Evolutionary conservation across 37 sponge, comb jelly and placozoan genomes (phyloP).

Genomic region (Cladorhizidae sp.): DNA sequence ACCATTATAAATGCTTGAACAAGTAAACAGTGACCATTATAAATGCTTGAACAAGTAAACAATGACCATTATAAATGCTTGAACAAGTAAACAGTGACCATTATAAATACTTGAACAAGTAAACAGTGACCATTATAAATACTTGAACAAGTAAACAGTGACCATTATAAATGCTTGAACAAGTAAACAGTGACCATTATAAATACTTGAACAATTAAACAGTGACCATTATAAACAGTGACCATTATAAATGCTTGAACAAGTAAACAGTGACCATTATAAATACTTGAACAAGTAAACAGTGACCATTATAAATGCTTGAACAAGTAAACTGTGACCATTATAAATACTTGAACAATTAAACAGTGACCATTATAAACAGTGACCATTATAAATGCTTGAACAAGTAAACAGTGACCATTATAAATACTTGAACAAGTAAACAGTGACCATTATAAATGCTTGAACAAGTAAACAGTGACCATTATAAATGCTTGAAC

Average conservation of each 20-base stretch:
- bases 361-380: background rate
- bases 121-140: background rate
- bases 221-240: too few relatives aligned
- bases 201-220: constrained; percentile 30
- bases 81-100: constrained; percentile 23
- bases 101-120: constrained; percentile 40
- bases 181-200: constrained; percentile 27
- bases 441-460: background rate
- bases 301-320: too few relatives aligned
- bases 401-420: constrained; percentile 23
- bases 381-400: too few relatives aligned
- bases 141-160: constrained; percentile 22
- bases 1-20: too few relatives aligned
- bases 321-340: constrained; percentile 24
- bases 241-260: too few relatives aligned
- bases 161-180: too few relatives aligned
- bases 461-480: constrained; percentile 21
- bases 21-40: constrained; percentile 27
- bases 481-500: too few relatives aligned
- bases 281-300: constrained; percentile 32
- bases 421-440: constrained; percentile 40
- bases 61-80: too few relatives aligned
- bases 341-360: constrained; percentile 37
- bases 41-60: constrained; percentile 32
- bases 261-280: constrained; percentile 27